Conservation (phyloP, 92 coral and sea anemone genomes). For the Chrysogorgia sp. region DNA sequence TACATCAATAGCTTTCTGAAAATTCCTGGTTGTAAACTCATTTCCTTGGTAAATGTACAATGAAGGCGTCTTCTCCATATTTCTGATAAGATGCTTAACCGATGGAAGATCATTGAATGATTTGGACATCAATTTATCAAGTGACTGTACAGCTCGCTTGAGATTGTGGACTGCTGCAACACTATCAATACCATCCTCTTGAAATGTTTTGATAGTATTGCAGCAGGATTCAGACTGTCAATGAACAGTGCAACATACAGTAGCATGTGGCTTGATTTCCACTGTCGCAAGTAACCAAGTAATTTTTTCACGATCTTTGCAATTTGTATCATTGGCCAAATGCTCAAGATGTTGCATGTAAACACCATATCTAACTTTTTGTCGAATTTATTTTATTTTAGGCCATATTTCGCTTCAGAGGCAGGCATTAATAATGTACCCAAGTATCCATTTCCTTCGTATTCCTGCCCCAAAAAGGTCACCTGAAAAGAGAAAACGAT, state of each 20-base stretch:
- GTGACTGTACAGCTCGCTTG: slow-evolving; percentile 35
- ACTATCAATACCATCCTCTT: slow-evolving; percentile 48
- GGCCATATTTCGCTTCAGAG: too few relatives aligned
- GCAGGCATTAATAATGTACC: too few relatives aligned
- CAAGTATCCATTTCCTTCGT: too few relatives aligned
- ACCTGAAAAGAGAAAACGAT: too few relatives aligned
- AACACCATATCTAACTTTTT: too few relatives aligned
- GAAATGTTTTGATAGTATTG: slow-evolving; percentile 64
- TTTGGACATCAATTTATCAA: slow-evolving; percentile 38
- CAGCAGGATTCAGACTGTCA: slow-evolving; percentile 66
- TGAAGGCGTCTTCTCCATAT: slow-evolving; percentile 5
- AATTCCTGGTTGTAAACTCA: slow-evolving; percentile 1
- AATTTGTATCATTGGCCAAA: too few relatives aligned
- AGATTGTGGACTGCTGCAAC: slow-evolving; percentile 22
- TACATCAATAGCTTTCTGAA: slow-evolving; percentile 12
- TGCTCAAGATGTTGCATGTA: too few relatives aligned
- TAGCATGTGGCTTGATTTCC: slow-evolving; percentile 58
- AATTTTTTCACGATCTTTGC: too few relatives aligned
- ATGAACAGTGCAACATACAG: slow-evolving; percentile 35
- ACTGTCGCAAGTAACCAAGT: slow-evolving; percentile 62
- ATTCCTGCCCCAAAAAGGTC: too few relatives aligned
- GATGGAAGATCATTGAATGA: too few relatives aligned
- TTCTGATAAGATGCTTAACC: too few relatives aligned
- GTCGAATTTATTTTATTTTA: too few relatives aligned
- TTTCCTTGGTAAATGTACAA: slow-evolving; percentile 28